Conservation (phyloP, 2,888 invertebrate species). For the Adelognathus sp. region DNA sequence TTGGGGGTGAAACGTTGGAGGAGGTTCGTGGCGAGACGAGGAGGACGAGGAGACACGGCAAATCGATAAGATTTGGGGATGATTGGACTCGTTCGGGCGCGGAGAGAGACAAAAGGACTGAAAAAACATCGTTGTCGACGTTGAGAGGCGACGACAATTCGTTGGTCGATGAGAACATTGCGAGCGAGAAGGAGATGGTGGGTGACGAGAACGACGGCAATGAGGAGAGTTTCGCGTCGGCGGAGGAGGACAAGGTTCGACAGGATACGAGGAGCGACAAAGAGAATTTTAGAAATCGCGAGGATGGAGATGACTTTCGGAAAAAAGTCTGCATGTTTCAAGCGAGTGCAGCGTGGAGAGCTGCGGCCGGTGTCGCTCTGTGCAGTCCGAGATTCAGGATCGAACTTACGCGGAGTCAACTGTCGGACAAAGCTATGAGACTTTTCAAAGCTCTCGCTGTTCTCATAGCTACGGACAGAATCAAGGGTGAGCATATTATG, state of each 20-base stretch:
- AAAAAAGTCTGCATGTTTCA: constrained; percentile 70
- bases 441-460: constrained; percentile 72
- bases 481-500: constrained; percentile 67
- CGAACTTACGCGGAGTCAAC: constrained; percentile 79
- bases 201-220: neutral
- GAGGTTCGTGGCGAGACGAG: constrained; percentile 23
- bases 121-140: neutral
- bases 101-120: constrained; percentile 13
- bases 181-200: constrained; percentile 3
- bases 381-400: constrained; percentile 83
- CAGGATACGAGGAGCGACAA: neutral
- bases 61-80: neutral
- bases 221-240: constrained; percentile 37
- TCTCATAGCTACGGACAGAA: constrained; percentile 71
- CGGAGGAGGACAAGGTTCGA: constrained; percentile 36
- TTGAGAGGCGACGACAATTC: neutral
- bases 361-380: constrained; percentile 81
- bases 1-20: constrained; percentile 27
- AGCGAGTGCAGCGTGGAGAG: constrained; percentile 76
- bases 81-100: neutral
- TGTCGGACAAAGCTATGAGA: constrained; percentile 68
- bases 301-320: constrained; percentile 17
- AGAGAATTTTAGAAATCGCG: neutral
- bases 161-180: neutral
- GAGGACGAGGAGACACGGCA: neutral